Evolutionary conservation across 2,888 invertebrate species (phyloP).

Genomic region (Heliconius aoede): DNA sequence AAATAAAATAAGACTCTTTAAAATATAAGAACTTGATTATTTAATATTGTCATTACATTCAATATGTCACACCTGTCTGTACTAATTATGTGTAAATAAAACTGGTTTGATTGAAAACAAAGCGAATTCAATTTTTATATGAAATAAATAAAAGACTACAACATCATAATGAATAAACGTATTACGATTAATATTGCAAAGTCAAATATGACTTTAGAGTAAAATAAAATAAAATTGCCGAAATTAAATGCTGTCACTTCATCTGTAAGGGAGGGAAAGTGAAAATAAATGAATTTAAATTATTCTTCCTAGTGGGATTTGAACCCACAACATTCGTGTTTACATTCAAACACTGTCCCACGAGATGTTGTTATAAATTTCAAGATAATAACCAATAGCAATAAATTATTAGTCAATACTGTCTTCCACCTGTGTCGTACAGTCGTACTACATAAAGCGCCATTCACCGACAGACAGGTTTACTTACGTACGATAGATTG

Average conservation of each 20-base stretch:
- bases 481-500: constrained; percentile 40
- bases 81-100: neutral
- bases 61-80: constrained; percentile 12
- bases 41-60: neutral
- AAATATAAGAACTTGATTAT: neutral
- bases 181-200: no score
- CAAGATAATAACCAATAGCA: neutral
- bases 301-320: no score
- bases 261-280: no score
- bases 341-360: no score
- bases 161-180: neutral
- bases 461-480: constrained; percentile 43
- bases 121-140: no score
- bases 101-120: neutral
- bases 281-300: no score
- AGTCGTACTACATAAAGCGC: constrained; percentile 38
- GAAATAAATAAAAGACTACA: neutral
- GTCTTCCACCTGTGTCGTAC: constrained; percentile 20
- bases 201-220: no score
- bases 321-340: no score
- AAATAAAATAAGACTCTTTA: neutral
- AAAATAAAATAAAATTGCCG: no score
- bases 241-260: no score
- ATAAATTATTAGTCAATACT: constrained; percentile 16
- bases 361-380: neutral